Base-by-base conservation (phyloP, 2,888 invertebrate species). In the Ichneumoninae sp. region DNA sequence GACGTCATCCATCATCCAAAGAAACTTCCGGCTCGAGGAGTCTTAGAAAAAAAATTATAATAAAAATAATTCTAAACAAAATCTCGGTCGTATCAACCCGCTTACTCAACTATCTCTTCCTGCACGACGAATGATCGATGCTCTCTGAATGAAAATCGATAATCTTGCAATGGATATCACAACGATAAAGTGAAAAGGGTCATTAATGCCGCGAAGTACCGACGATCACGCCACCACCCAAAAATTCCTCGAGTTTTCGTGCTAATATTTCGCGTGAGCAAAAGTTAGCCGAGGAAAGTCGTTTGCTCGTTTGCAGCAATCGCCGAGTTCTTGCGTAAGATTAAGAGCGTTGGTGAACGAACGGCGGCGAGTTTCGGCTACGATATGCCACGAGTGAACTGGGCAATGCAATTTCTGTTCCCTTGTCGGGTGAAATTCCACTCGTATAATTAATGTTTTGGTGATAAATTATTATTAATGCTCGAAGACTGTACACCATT, bases 201-300 rank as follows among this genome's bases (percentile, higher is more conserved):
- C 44, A 16, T 47, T 47, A 47, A 47, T 47, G 40, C 10, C 40
- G 40, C 40, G 40, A 65, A 65, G 52, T 71, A 26, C 22, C 72
- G 22, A 44, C 30, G 22, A 13, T 75, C 75, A 57, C 54, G 44
- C 22, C 19, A 40, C n/a, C 26, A 6, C 44, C 44, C 6, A 57
- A 68, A 80, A 68, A 57, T 66, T 22, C 44, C 68, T 50, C 13
- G 36, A 44, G 26, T 40, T 52, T 75, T 70, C 26, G 52, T 70
- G 60, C 65, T 44, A 16, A 54, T 76, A 81, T 76, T 69, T 81
- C 54, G 16, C 62, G 52, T 57, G 40, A 52, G 70, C 22, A 71
- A 76, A 82, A 57, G 57, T 65, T 70, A 30, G 66, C 19, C 70
- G 36, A 71, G 44, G 76, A 78, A 74, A 82, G 62, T 79, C 62